These are phyloP conservation scores for Cirrhinus mrigala DNA, from an alignment of 2,797 vertebrate genomes.

Conservation along the genomic window DNA sequence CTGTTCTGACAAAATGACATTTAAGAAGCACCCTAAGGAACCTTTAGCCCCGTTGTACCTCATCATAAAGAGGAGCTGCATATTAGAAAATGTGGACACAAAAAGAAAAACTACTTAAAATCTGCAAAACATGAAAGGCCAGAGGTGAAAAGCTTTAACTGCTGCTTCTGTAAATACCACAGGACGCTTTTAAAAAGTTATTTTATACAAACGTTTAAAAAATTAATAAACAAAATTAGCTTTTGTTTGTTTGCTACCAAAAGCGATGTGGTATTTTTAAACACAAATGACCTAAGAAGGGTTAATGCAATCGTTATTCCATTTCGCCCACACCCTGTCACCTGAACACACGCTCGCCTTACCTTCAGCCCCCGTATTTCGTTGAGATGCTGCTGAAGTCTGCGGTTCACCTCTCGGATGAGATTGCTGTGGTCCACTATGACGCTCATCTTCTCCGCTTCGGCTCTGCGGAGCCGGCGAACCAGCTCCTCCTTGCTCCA, in stretches of 20 bases:
- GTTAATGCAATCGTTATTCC: neutral
- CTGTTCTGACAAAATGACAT: neutral
- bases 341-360: conserved; percentile 59
- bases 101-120: neutral
- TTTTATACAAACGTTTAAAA: neutral
- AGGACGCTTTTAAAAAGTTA: neutral
- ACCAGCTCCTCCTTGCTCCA: conserved; percentile 95
- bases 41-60: neutral
- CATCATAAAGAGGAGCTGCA: neutral
- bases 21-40: neutral
- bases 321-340: neutral
- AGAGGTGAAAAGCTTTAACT: neutral
- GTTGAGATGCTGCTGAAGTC: conserved; percentile 93
- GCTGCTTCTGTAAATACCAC: neutral
- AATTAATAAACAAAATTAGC: neutral
- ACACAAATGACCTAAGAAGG: neutral
- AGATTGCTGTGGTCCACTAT: conserved; percentile 97
- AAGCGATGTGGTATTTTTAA: neutral
- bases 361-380: conserved; percentile 97
- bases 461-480: conserved; percentile 87
- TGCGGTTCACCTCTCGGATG: conserved; percentile 96
- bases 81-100: neutral
- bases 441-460: conserved; percentile 93
- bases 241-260: neutral
- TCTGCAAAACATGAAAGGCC: neutral